Base-by-base conservation (phyloP, 2,888 invertebrate genomes). In the Drosophila neotestacea region DNA sequence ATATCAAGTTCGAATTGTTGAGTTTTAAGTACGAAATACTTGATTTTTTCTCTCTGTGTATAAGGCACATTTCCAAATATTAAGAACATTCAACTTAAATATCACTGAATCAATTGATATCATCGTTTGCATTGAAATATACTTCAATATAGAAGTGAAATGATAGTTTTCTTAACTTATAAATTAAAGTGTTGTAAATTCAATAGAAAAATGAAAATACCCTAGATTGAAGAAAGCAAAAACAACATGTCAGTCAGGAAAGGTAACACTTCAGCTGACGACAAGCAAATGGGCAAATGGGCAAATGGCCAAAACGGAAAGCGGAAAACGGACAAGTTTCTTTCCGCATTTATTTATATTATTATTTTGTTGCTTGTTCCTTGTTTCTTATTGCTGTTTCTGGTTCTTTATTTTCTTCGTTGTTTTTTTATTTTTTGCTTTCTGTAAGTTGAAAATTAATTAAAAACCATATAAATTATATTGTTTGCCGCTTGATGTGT, bases 401-500 rank as follows among this genome's bases (percentile, higher is more conserved):
- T 47, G 32, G 32, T 7, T 36, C 2, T 48, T 10, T 34, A 36
- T 27, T 0, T 34, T 7, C n/a, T n/a, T 11, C 2, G 11, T 30
- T 48, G 27, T 36, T 30, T 47, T 36, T 41, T 10, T 2, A 9
- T 22, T 48, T 38, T 30, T 30, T 38, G n/a, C 27, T 36, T 16
- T 22, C 11, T 32, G 11, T 39, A 30, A 27, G 34, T 63, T 60
- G 64, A 65, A 83, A 86, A 78, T 70, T 61, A 84, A 81, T 86
- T 72, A 81, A 81, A 74, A 71, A 67, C 51, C 76, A 73, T 66
- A 75, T 81, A 68, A 78, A 75, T 84, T 81, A 83, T 80, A 70
- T 75, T 47, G 42, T 38, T 38, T 16, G 58, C 28, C 59, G 32
- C 50, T 51, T 70, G 42, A 72, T 47, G 46, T 58, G 64, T 47